Evolutionary conservation across 30 jellyfish, hydroid and myxozoan genomes (phyloP), one percentile per base, ranked within the genome.

Genomic region (Aurelia sp.): DNA sequence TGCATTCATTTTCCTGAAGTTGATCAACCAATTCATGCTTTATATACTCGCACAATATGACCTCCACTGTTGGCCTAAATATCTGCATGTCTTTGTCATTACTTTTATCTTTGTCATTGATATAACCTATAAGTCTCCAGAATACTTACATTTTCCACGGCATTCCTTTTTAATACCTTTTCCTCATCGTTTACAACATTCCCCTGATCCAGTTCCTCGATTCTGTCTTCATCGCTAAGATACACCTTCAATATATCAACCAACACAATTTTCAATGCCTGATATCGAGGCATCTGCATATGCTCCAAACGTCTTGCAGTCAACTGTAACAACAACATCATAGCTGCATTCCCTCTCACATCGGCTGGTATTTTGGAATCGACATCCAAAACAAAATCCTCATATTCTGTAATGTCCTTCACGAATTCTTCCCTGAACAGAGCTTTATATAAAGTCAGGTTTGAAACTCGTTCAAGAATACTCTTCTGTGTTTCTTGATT

Each of bases 221-320:
- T n/a, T 33, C 41, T 71, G 10, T 17, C 20, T n/a, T 76, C 71
- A 15, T 37, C 35, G 48, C 58, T n/a, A n/a, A 78, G 62, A 71
- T 17, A 83, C 50, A 22, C 48, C 40, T 72, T 47, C 71, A 89
- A 17, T 9, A 81, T 30, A 19, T 64, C 90, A 12, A 74, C 66
- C 30, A 89, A 27, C 12, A 89, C 35, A 15, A 31, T 20, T 52
- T 89, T 81, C 62, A 89, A 37, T 58, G 88, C 66, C 20, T 76
- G 85, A 76, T 73, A 90, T 19, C 97, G 91, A 11, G 97, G 97
- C 21, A 90, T 15, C 82, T 90, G 97, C 97, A 90, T 90, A 40
- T 84, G 91, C 78, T 90, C 89, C 23, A 90, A 76, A 35, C 97
- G 52, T 63, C 85, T 66, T 16, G 89, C 88, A 22, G 81, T 70